Evolutionary conservation across 2,113 vertebrate genomes (phyloP).

Genomic region (Athene noctua): DNA sequence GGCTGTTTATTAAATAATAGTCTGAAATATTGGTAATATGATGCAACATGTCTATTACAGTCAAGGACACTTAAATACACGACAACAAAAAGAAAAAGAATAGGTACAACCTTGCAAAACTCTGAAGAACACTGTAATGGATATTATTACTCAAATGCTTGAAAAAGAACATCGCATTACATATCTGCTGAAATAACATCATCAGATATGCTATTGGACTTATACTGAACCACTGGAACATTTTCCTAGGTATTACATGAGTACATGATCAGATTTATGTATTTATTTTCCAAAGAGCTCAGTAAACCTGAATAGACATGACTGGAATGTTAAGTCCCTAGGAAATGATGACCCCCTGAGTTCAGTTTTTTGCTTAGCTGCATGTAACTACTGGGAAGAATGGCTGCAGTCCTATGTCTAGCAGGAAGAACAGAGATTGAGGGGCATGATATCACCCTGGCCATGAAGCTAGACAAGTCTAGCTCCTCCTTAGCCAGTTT

Average conservation of each 20-base stretch:
- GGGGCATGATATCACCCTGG: neutral
- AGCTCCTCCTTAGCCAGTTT: neutral
- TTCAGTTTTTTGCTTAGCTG: neutral
- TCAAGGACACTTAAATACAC: neutral
- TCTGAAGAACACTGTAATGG: neutral
- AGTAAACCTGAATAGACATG: neutral
- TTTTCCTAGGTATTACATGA: neutral
- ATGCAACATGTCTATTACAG: neutral
- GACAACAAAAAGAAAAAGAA: neutral
- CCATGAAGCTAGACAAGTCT: neutral
- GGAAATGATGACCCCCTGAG: neutral
- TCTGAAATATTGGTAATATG: neutral
- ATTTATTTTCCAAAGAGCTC: slow-evolving; percentile 7
- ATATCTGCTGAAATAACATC: neutral
- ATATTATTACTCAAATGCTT: neutral
- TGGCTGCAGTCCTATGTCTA: neutral
- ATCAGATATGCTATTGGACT: neutral
- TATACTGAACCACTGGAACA: neutral
- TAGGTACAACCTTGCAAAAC: neutral
- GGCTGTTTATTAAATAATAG: slow-evolving; percentile 1
- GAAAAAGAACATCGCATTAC: neutral
- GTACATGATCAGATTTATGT: neutral
- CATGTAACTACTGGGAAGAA: neutral
- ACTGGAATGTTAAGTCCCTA: neutral
- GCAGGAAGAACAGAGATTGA: neutral